A percentile compares a stretch with the other conserved stretches of the same genome.
Evolutionary conservation across 2,797 vertebrate genomes (phyloP).

Genomic region (Philypnodon macrostomus): DNA sequence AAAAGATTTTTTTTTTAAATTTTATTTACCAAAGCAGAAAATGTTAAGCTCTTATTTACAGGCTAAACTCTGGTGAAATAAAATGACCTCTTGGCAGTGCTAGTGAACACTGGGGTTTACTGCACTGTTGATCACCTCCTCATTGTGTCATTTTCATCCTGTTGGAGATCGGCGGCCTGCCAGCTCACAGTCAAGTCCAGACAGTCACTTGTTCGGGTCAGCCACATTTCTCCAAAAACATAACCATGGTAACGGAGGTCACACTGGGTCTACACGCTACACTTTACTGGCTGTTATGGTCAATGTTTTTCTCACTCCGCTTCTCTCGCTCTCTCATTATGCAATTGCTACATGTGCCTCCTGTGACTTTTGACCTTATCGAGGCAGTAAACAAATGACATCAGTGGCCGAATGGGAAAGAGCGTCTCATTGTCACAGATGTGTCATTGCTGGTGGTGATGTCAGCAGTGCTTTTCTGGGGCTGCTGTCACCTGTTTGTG

Average conservation of each 20-base stretch:
- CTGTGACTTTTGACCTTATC: slow-evolving; percentile 44
- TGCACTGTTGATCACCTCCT: slow-evolving; percentile 28
- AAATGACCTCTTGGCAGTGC: neutral
- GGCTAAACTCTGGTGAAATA: no score
- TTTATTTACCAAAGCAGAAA: neutral
- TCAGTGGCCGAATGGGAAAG: slow-evolving; percentile 46
- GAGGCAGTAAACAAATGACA: slow-evolving; percentile 68
- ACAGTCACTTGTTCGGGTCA: slow-evolving; percentile 43
- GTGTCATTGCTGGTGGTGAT: slow-evolving; percentile 49
- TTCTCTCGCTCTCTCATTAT: slow-evolving; percentile 31
- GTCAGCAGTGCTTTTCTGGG: slow-evolving; percentile 36
- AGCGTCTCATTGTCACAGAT: slow-evolving; percentile 46
- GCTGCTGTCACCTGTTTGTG: slow-evolving; percentile 44
- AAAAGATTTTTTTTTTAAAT: no score
- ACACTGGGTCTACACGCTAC: neutral
- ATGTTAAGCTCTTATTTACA: no score
- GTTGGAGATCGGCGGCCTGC: slow-evolving; percentile 17
- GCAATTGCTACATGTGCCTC: slow-evolving; percentile 37
- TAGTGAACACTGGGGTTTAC: neutral
- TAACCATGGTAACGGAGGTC: slow-evolving; percentile 31
- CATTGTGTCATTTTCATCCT: slow-evolving; percentile 2
- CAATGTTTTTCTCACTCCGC: slow-evolving; percentile 3
- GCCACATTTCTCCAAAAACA: slow-evolving; percentile 16
- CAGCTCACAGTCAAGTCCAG: slow-evolving; percentile 29
- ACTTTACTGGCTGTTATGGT: slow-evolving; percentile 4